Evolutionary conservation across 2,113 vertebrate species (phyloP), one percentile per base, ranked within the genome.

Genomic region (Tyto alba): DNA sequence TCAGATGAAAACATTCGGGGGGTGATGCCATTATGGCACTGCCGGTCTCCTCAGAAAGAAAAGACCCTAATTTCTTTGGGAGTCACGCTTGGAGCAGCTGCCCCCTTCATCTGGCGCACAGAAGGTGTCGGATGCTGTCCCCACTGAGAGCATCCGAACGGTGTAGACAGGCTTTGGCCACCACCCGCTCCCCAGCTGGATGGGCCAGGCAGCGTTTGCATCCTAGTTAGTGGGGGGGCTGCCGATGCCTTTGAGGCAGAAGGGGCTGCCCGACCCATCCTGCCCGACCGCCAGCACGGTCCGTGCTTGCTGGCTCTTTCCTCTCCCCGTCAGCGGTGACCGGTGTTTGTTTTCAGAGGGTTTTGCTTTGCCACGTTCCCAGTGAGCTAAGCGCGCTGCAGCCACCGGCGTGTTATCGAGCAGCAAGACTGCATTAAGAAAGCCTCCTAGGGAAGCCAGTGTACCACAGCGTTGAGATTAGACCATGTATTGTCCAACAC

Each of bases 401-500:
- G 71, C 75, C 91, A 67, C 88, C 0, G 2, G 74, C 80, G 87
- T 63, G 72, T 32, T 32, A 57, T 50, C 0, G 0, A 91, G 71
- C 85, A 66, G 3, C 21, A 59, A 80, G 85, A 34, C 71, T 73
- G 45, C 78, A 76, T 85, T 83, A 94, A 85, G 93, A n/a, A 93
- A 95, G 38, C 41, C 90, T 96, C 87, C 74, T 27, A 80, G 85
- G 89, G 88, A 93, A 96, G 55, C 47, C 16, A 23, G 67, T 1
- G 1, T 64, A 19, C 66, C 67, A 48, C 90, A 10, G 75, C 62
- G 91, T 59, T 62, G 91, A 85, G 95, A 95, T 96, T 85, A 94
- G 67, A 80, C 91, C 91, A 91, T 95, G 90, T 93, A 95, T 96
- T 96, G 95, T 95, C 80, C 67, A 88, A 88, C 91, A 88, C 18